Base-by-base conservation (phyloP, 2,113 vertebrate genomes). In the human (Homo sapiens) region DNA sequence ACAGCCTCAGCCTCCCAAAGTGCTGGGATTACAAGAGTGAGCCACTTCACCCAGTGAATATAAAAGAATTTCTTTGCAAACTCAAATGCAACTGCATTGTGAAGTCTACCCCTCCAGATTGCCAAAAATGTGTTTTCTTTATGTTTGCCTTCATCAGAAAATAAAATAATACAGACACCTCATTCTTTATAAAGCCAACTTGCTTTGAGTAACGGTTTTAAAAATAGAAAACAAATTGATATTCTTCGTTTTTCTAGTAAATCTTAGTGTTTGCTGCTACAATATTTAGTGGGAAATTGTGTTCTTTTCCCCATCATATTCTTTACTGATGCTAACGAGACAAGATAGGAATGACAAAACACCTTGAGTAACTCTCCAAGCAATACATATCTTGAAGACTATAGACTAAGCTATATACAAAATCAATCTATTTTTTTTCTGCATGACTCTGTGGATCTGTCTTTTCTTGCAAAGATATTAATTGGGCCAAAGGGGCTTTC, bases 401-500 rank as follows among this genome's bases (percentile, higher is more conserved):
- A 97, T 76, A 92, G 89, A 96, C 87, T 87, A 93, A 96, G 30
- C 55, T 80, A 80, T 87, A 91, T 90, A 96, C 43, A 96, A 79
- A 96, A 96, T 93, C 94, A 86, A 93, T 96, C 68, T 72, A 0
- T 80, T 91, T 86, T 83, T 90, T 93, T 87, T 75, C 38, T 80
- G 61, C 45, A 22, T 83, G 84, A 38, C 83, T 92, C 73, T 96
- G 73, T 66, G 86, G 68, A 95, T 94, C 97, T 97, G 78, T 96
- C 96, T 97, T 96, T 97, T 96, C 92, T 96, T 76, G 38, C n/a
- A 94, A 85, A 95, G 79, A 83, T 98, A 96, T 97, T 97, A 97
- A 97, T 94, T 97, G 95, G 61, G 52, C 89, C 87, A 97, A 72
- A 76, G 79, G 50, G 80, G 38, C 55, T 40, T 14, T 81, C 48